These are phyloP conservation scores for Philereme transversata DNA, from an alignment of 2,888 invertebrate genomes.

Conservation along the genomic window DNA sequence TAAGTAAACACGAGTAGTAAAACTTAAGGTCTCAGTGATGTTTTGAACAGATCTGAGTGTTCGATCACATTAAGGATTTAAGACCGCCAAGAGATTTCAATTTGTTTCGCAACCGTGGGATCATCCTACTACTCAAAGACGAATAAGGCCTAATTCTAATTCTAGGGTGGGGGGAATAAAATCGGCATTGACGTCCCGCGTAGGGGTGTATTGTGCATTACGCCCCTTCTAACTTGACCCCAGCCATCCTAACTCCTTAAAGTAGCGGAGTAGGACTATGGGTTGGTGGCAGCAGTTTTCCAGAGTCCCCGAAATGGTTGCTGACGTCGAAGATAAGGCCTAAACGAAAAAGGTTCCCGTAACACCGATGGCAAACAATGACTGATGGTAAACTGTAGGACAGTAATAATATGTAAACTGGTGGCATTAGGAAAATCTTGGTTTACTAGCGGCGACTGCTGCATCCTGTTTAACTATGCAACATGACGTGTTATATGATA, in stretches of 20 bases:
- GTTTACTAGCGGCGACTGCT: slow-evolving; percentile 19
- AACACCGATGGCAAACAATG: background rate
- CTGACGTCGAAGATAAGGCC: too few relatives aligned
- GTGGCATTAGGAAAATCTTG: slow-evolving; percentile 23
- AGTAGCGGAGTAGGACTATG: too few relatives aligned
- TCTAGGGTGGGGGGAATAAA: too few relatives aligned
- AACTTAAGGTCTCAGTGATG: slow-evolving; percentile 13
- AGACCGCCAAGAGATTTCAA: slow-evolving; percentile 20
- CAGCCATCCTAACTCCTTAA: too few relatives aligned
- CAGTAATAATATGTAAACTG: slow-evolving; percentile 17
- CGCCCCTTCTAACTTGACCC: too few relatives aligned
- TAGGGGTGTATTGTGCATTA: too few relatives aligned
- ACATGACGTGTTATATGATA: slow-evolving; percentile 7
- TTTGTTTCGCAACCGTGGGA: slow-evolving; percentile 29
- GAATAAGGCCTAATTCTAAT: background rate
- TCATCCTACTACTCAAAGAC: slow-evolving; percentile 11
- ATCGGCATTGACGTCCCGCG: too few relatives aligned
- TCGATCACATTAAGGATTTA: slow-evolving; percentile 24
- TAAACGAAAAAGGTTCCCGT: too few relatives aligned
- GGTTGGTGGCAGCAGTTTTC: too few relatives aligned
- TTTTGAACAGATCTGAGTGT: slow-evolving; percentile 11
- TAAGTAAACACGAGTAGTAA: slow-evolving; percentile 10
- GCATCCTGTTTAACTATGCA: slow-evolving; percentile 23
- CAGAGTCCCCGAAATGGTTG: too few relatives aligned
- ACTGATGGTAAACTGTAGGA: slow-evolving; percentile 19